Evolutionary conservation across 2,113 vertebrate genomes (phyloP).

Genomic region (Bombycilla garrulus): DNA sequence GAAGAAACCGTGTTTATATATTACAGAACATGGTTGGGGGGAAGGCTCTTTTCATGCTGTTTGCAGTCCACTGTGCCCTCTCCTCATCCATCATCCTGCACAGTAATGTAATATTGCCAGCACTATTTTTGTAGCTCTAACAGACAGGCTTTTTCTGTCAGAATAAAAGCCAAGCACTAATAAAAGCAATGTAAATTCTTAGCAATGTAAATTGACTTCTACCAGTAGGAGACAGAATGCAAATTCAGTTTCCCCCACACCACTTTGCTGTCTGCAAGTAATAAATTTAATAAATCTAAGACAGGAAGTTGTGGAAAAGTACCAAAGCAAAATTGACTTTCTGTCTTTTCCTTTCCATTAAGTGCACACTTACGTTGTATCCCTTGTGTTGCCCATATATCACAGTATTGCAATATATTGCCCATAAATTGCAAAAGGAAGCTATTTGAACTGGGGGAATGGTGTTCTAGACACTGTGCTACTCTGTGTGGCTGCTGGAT

Average conservation of each 20-base stretch:
- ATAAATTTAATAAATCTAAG: background rate
- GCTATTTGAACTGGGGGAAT: background rate
- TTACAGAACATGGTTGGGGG: background rate
- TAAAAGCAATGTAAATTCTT: constrained; percentile 1
- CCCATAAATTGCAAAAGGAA: background rate
- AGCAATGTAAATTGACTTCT: background rate
- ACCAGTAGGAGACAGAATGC: background rate
- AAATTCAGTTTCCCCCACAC: background rate
- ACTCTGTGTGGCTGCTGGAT: background rate
- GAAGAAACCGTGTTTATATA: background rate
- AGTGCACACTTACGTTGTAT: background rate
- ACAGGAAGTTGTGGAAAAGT: background rate
- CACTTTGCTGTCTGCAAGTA: background rate
- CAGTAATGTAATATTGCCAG: background rate
- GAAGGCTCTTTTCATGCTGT: background rate
- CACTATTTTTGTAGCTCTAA: background rate
- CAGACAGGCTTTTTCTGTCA: background rate
- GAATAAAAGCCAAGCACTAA: background rate
- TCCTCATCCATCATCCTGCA: background rate
- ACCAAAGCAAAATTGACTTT: background rate
- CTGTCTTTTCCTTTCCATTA: background rate
- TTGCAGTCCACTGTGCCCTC: background rate
- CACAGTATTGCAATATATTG: background rate
- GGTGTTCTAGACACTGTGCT: background rate
- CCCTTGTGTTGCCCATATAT: background rate